Percentiles rank a stretch among this genome's conserved stretches.
These are phyloP conservation scores for Halictus ligatus DNA, from an alignment of 2,888 invertebrate genomes.

Conservation along the genomic window DNA sequence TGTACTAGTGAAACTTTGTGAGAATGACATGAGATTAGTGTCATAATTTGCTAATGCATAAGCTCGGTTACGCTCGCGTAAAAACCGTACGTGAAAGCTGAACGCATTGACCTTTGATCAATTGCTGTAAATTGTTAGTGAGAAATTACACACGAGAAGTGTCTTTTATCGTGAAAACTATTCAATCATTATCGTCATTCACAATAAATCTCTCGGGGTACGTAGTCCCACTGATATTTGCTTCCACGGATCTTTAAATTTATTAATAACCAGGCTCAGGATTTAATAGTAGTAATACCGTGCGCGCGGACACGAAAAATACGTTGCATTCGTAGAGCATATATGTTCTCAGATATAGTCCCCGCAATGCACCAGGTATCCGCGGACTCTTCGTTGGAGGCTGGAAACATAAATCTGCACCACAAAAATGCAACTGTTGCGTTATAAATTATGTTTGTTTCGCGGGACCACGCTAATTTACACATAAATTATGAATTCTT, in stretches of 20 bases:
- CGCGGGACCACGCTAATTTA: slow-evolving; percentile 33
- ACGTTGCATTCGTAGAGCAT: slow-evolving; percentile 20
- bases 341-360: background rate
- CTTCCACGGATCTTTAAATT: slow-evolving; percentile 4
- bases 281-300: background rate
- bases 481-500: slow-evolving; percentile 33
- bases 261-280: background rate
- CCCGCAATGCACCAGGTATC: slow-evolving; percentile 28
- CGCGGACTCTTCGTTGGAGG: slow-evolving; percentile 11
- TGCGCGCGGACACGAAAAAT: background rate
- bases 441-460: slow-evolving; percentile 38
- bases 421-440: slow-evolving; percentile 24
- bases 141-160: background rate
- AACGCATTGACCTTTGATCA: background rate
- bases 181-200: background rate
- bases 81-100: background rate
- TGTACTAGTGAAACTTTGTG: background rate
- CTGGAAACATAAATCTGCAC: slow-evolving; percentile 46
- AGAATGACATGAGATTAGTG: background rate
- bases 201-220: slow-evolving; percentile 16
- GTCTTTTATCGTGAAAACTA: background rate
- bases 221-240: slow-evolving; percentile 2
- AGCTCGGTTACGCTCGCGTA: background rate
- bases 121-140: background rate
- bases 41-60: background rate